Evolutionary conservation across 1,140 invertebrate genomes (phyloP), one percentile per base, ranked within the genome.

Genomic region (Formica selysi): DNA sequence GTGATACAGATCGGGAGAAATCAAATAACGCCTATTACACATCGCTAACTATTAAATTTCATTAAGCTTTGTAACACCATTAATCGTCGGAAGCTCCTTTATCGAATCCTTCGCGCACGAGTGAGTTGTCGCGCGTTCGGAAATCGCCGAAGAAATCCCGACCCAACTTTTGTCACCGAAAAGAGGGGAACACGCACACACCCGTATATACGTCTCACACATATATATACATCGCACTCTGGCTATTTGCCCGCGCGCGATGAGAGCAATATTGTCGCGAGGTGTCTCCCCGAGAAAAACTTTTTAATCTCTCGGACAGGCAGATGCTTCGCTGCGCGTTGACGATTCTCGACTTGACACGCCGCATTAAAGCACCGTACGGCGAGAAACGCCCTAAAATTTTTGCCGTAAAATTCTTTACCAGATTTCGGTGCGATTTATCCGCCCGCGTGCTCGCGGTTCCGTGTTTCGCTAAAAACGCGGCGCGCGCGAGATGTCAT

Each of bases 301-400:
- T 89, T 89, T 89, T 89, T 89, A 89, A 89, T 89, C 88, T 89
- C 73, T 81, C 76, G 83, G 87, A 89, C 74, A 74, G 86, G 87
- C 88, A 88, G 87, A 86, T 89, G 87, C 88, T 88, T 89, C 86
- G 74, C 87, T 19, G 70, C 78, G 62, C 70, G 32, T 44, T 68
- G 67, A 68, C 59, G 68, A 71, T 26, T 64, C 67, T 36, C 83
- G 62, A 68, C 83, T 38, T 65, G 76, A 71, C 85, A 64, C 32
- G 61, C 36, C 78, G 38, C 76, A 57, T 80, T 80, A 80, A 70
- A 80, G 8, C 41, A 44, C 13, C 59, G 38, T 32, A 29, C 4
- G 16, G 29, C 11, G 76, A 65, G 6, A 62, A 19, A 44, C 2
- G 41, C 16, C 19, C 19, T 51, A 48, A 48, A 13, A 36, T 54